A percentile compares a stretch with the other conserved stretches of the same genome.
These are phyloP conservation scores for Charaxes varanes DNA, from an alignment of 1,140 invertebrate genomes.

Conservation along the genomic window DNA sequence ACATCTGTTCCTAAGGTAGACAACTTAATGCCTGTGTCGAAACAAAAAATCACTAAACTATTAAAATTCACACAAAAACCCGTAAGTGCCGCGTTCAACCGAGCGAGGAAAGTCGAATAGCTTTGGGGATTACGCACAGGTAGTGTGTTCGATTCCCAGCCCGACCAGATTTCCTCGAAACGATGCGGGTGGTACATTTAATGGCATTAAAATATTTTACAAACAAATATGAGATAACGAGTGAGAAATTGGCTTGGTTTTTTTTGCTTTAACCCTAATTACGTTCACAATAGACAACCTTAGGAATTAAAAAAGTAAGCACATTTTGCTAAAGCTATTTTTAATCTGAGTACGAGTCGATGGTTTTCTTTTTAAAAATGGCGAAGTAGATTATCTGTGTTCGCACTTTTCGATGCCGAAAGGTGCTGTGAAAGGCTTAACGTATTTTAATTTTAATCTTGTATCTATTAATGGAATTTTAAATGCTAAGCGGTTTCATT, in stretches of 20 bases:
- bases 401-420: slow-evolving; percentile 12
- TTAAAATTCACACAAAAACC: not conserved
- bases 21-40: too few species aligned
- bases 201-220: slow-evolving; percentile 22
- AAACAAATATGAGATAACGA: slow-evolving; percentile 21
- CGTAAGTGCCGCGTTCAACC: slow-evolving; percentile 8
- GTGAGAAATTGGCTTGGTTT: too few species aligned
- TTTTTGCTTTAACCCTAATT: slow-evolving; percentile 3
- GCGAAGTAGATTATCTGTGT: slow-evolving; percentile 4
- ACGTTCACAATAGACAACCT: not conserved
- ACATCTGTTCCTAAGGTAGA: too few species aligned
- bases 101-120: slow-evolving; percentile 16
- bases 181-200: slow-evolving; percentile 24
- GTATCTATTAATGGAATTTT: slow-evolving; percentile 7
- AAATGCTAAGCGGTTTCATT: too few species aligned
- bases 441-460: slow-evolving; percentile 12
- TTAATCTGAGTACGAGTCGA: slow-evolving; percentile 10
- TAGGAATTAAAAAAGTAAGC: not conserved
- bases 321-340: slow-evolving; percentile 7
- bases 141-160: slow-evolving; percentile 23
- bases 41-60: not conserved
- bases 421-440: slow-evolving; percentile 7
- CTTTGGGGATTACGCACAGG: slow-evolving; percentile 29
- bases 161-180: slow-evolving; percentile 23
- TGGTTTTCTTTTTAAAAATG: slow-evolving; percentile 8